These are phyloP conservation scores for Cryptotermes secundus DNA, from an alignment of 1,140 invertebrate species.

Conservation along the genomic window DNA sequence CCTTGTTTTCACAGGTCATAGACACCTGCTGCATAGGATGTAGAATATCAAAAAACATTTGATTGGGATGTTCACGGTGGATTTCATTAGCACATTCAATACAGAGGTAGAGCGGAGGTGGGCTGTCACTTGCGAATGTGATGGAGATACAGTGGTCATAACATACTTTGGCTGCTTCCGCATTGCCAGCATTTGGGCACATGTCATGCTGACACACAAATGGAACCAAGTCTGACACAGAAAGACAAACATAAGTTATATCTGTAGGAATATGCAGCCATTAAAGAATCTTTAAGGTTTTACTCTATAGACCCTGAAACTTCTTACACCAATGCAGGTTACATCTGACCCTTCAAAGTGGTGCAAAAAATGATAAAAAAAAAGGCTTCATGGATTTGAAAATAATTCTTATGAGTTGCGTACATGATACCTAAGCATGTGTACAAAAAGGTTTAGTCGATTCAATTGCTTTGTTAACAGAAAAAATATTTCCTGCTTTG, in stretches of 20 bases:
- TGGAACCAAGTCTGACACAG: slow-evolving; percentile 66
- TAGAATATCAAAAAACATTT: slow-evolving; percentile 87
- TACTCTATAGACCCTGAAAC: too few species aligned
- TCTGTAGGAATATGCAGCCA: too few species aligned
- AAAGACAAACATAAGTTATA: neutral
- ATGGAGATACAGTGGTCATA: slow-evolving; percentile 85
- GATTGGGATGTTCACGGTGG: slow-evolving; percentile 75
- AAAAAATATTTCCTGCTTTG: too few species aligned
- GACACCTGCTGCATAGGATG: slow-evolving; percentile 94
- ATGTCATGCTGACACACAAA: slow-evolving; percentile 83
- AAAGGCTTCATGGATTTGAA: too few species aligned
- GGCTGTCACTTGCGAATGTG: slow-evolving; percentile 77
- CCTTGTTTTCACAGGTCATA: slow-evolving; percentile 96
- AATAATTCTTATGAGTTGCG: too few species aligned
- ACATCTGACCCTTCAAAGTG: too few species aligned
- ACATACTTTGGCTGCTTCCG: slow-evolving; percentile 89
- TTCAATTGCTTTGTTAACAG: too few species aligned
- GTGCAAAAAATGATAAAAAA: too few species aligned
- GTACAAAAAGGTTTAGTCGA: too few species aligned
- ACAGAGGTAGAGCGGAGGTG: slow-evolving; percentile 93
- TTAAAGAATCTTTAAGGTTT: too few species aligned
- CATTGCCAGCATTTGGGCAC: slow-evolving; percentile 78
- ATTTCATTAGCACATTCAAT: slow-evolving; percentile 95
- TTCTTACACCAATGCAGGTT: too few species aligned
- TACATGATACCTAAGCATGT: too few species aligned